phyloP scores from a whole-genome alignment of 2,797 vertebrate genomes.

The Margarornis squamiger region DNA sequence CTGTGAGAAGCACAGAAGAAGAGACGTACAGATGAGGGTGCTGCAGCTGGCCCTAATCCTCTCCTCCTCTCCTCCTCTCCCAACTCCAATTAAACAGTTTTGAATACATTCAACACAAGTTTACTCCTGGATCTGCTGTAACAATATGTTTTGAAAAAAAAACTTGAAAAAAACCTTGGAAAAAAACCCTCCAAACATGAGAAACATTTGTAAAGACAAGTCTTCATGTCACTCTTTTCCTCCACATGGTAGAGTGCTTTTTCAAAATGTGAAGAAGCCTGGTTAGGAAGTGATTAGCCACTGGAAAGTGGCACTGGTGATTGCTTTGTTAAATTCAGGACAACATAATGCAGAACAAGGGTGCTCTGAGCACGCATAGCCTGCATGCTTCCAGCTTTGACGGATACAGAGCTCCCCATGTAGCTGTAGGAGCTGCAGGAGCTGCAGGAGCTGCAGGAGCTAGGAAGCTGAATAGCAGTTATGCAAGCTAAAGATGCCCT shows the following conservation, averaged over 20 bases:
- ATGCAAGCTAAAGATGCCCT: neutral
- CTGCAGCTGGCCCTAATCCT: neutral
- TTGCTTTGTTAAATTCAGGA: neutral
- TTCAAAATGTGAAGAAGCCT: neutral
- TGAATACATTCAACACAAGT: neutral
- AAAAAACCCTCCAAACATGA: neutral
- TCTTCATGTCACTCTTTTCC: neutral
- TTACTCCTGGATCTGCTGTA: neutral
- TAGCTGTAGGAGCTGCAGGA: neutral
- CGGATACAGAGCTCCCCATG: fast-evolving
- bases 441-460: neutral
- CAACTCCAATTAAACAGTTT: neutral
- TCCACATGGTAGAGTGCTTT: fast-evolving
- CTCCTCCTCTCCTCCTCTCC: neutral
- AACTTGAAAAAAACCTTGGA: neutral
- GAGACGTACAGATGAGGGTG: neutral
- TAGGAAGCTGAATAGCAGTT: neutral
- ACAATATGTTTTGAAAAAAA: neutral
- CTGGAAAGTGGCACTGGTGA: neutral
- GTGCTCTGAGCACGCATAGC: neutral
- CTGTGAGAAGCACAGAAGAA: neutral
- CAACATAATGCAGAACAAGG: neutral
- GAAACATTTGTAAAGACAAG: neutral
- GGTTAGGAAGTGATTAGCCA: neutral
- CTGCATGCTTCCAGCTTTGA: neutral